A percentile compares a stretch with the other conserved stretches of the same genome.
phyloP scores from a whole-genome alignment of 2,888 invertebrate genomes.

The Cheilosia pagana region DNA sequence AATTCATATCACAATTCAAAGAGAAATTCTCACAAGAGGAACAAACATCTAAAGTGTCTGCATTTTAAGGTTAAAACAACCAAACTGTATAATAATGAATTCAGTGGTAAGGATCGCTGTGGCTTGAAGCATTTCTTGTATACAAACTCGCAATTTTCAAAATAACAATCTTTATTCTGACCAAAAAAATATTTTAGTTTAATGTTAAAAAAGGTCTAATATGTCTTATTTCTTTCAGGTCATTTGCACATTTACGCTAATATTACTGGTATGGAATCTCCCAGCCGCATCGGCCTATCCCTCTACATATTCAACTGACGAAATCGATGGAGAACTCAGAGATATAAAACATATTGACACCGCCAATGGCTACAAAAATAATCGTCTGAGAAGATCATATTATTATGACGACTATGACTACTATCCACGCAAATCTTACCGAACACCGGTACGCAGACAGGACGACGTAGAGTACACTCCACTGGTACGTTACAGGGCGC shows the following conservation, averaged over 20 bases:
- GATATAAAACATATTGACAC: constrained; percentile 4
- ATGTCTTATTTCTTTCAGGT: constrained; percentile 11
- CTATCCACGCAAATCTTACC: constrained; percentile 28
- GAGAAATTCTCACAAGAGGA: neutral
- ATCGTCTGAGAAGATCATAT: constrained; percentile 79
- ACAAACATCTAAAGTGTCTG: neutral
- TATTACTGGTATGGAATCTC: constrained; percentile 23
- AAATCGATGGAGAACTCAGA: constrained; percentile 34
- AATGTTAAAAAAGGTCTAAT: no score
- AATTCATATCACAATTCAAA: neutral
- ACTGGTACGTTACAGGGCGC: constrained; percentile 77
- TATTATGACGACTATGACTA: constrained; percentile 77
- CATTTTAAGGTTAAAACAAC: neutral
- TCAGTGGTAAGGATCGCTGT: constrained; percentile 43
- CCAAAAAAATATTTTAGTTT: no score
- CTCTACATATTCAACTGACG: constrained; percentile 35
- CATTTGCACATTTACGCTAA: neutral
- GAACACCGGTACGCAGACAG: constrained; percentile 30
- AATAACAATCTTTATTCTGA: no score
- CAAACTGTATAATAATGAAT: constrained; percentile 27
- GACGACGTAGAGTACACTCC: constrained; percentile 76
- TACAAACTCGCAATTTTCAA: no score
- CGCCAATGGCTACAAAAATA: constrained; percentile 75
- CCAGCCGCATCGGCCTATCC: constrained; percentile 31
- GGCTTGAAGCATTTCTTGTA: no score